Evolutionary conservation across 2,888 invertebrate genomes (phyloP).

Genomic region (Callyntrura sp.): DNA sequence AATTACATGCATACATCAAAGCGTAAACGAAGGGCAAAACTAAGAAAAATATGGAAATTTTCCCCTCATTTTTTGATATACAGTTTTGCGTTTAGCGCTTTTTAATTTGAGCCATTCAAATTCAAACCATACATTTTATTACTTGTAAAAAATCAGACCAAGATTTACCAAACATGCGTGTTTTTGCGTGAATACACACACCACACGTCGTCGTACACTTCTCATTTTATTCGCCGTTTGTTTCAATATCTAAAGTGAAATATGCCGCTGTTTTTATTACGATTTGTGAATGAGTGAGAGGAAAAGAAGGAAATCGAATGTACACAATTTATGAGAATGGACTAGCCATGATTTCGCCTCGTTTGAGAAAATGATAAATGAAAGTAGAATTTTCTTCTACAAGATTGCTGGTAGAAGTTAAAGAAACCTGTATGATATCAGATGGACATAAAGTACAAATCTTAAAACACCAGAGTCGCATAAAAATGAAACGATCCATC

Average conservation of each 20-base stretch:
- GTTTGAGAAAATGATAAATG: conserved; percentile 4
- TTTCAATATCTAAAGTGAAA: not conserved
- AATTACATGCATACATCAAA: conserved; percentile 1
- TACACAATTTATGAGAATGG: conserved; percentile 39
- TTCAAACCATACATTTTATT: conserved; percentile 63
- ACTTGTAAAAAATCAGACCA: conserved; percentile 59
- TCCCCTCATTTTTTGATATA: conserved; percentile 62
- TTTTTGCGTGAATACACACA: conserved; percentile 52
- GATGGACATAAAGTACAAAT: conserved; percentile 23
- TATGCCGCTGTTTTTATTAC: conserved; percentile 16
- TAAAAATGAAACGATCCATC: conserved; percentile 31
- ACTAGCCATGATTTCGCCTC: conserved; percentile 15
- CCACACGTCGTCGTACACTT: not conserved
- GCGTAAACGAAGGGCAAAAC: not conserved
- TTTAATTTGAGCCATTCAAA: not conserved
- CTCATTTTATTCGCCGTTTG: conserved; percentile 5
- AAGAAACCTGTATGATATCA: conserved; percentile 56
- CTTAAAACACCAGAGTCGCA: not conserved
- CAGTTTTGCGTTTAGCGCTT: conserved; percentile 48
- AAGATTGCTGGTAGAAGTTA: conserved; percentile 27
- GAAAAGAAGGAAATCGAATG: conserved; percentile 33
- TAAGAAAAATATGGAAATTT: conserved; percentile 61
- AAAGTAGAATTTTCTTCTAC: not conserved
- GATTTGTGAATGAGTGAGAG: conserved; percentile 22
- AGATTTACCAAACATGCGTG: conserved; percentile 60